A percentile compares a stretch with the other conserved stretches of the same genome.
Conservation (phyloP, 2,888 invertebrate species). For the Chymomyza amoena region DNA sequence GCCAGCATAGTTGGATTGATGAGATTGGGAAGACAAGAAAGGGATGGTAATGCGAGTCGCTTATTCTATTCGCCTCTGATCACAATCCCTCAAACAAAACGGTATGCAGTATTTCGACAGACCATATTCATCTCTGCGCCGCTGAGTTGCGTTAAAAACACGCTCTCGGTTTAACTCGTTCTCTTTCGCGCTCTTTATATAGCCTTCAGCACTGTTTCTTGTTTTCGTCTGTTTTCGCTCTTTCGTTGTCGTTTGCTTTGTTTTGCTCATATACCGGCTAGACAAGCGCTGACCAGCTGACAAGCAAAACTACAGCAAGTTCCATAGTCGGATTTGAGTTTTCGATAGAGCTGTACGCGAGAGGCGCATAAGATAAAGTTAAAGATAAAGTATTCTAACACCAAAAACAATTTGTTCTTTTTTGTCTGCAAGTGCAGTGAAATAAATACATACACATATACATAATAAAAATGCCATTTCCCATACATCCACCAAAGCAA, state of each 20-base stretch:
- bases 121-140: no score
- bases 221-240: conserved; percentile 23
- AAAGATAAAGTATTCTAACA: background rate
- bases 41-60: no score
- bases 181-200: no score
- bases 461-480: conserved; percentile 67
- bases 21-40: no score
- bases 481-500: conserved; percentile 74
- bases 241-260: conserved; percentile 42
- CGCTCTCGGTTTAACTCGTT: no score
- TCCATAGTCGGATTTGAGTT: conserved; percentile 55
- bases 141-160: no score
- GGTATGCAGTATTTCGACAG: no score
- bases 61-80: no score
- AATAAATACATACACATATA: no score
- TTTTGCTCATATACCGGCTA: conserved; percentile 28
- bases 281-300: background rate
- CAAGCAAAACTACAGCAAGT: conserved; percentile 35
- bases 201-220: no score
- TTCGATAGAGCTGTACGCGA: conserved; percentile 19
- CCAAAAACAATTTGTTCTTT: background rate
- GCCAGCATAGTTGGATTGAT: no score
- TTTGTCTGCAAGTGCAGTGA: conserved; percentile 15
- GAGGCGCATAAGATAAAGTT: background rate
- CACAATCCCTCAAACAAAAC: no score